Evolutionary conservation across 2,113 vertebrate genomes (phyloP).

Genomic region (Thomomys bottae): DNA sequence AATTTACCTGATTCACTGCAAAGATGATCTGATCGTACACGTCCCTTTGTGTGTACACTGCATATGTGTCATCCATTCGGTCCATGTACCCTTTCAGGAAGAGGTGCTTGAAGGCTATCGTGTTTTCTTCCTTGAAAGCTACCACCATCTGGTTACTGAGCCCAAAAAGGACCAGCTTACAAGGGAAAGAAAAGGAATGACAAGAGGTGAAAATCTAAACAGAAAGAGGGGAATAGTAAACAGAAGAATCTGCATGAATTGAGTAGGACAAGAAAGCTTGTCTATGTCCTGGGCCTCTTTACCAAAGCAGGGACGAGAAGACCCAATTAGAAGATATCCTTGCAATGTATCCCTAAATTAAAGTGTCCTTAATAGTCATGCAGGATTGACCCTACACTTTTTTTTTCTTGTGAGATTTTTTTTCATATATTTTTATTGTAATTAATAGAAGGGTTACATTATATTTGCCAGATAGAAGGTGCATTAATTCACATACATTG

Average conservation of each 20-base stretch:
- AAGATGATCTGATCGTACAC: constrained; percentile 92
- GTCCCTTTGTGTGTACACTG: constrained; percentile 92
- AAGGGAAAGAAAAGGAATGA: not conserved
- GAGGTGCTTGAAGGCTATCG: constrained; percentile 93
- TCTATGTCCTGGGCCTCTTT: not conserved
- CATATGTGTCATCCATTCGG: constrained; percentile 86
- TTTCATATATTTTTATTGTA: too few species aligned
- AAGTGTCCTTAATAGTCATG: constrained; percentile 33
- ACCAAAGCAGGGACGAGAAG: not conserved
- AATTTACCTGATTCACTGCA: constrained; percentile 89
- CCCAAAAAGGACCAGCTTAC: constrained; percentile 95
- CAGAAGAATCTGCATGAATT: not conserved
- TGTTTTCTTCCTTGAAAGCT: constrained; percentile 95
- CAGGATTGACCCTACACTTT: not conserved
- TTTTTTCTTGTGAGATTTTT: too few species aligned
- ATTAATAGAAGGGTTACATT: too few species aligned
- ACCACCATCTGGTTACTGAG: constrained; percentile 98
- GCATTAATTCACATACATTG: too few species aligned
- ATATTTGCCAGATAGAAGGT: too few species aligned
- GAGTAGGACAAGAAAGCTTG: not conserved
- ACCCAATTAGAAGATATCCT: constrained; percentile 29
- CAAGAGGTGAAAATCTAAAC: not conserved
- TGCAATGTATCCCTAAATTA: constrained; percentile 32
- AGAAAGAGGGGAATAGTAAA: not conserved
- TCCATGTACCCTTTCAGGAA: constrained; percentile 94